Percentiles rank a stretch among this genome's conserved stretches.
These are phyloP conservation scores for Ciconia nigra DNA, from an alignment of 2,797 vertebrate genomes.

Conservation along the genomic window DNA sequence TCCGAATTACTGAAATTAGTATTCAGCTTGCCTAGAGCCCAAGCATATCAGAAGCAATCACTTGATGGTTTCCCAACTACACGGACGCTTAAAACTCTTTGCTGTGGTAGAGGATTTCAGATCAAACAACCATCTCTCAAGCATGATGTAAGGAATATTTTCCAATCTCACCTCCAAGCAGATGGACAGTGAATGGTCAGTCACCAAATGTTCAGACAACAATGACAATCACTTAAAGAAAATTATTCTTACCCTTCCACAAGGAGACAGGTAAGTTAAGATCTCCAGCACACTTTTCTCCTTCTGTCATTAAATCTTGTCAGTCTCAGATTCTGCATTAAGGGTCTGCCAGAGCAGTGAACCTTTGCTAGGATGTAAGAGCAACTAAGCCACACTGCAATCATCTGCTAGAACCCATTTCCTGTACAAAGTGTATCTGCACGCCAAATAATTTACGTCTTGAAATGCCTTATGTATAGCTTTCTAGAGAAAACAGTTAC, in stretches of 20 bases:
- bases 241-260: neutral
- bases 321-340: neutral
- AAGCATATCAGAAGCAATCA: neutral
- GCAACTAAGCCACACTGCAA: neutral
- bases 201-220: neutral
- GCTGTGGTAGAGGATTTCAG: neutral
- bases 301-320: neutral
- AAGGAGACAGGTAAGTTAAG: neutral
- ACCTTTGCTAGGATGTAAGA: neutral
- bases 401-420: neutral
- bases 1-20: neutral
- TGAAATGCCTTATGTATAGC: rapidly evolving
- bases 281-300: neutral
- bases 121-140: neutral
- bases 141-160: neutral
- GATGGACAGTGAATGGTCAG: neutral
- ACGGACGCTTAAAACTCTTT: neutral
- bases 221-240: neutral
- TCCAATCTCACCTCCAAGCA: neutral
- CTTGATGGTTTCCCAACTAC: neutral
- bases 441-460: neutral
- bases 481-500: neutral
- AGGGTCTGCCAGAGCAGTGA: neutral
- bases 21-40: neutral
- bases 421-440: neutral